phyloP scores from a whole-genome alignment of 1,140 invertebrate species.

The Daktulosphaira vitifoliae region DNA sequence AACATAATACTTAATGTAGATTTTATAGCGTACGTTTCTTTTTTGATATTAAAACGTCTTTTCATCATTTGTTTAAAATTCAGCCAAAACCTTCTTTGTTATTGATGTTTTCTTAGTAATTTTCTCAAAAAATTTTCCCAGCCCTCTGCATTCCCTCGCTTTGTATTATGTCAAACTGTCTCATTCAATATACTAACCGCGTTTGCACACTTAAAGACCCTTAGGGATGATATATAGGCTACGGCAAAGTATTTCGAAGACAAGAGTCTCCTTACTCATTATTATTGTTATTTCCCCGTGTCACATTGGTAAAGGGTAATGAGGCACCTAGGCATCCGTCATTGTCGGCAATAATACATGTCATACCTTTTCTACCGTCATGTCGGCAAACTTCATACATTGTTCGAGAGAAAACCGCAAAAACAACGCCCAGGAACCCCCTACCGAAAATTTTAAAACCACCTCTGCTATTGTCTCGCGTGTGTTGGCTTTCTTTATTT shows the following conservation, averaged over 20 bases:
- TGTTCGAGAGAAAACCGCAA: slow-evolving; percentile 19
- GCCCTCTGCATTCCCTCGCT: too few species aligned
- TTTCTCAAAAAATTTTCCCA: too few species aligned
- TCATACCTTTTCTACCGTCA: not conserved
- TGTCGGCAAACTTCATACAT: slow-evolving; percentile 23
- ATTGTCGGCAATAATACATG: slow-evolving; percentile 29
- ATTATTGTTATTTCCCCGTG: slow-evolving; percentile 10
- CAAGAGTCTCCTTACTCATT: slow-evolving; percentile 13
- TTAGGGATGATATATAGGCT: not conserved
- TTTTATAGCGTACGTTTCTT: too few species aligned
- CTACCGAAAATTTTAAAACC: slow-evolving; percentile 7
- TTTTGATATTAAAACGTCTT: too few species aligned
- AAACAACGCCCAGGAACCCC: not conserved
- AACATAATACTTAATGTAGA: too few species aligned
- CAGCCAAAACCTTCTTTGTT: too few species aligned
- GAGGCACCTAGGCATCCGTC: slow-evolving; percentile 25
- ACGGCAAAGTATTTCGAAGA: not conserved
- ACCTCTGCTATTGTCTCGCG: not conserved
- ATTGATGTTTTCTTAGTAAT: too few species aligned
- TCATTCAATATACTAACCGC: not conserved
- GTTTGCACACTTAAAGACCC: not conserved
- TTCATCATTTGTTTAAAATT: too few species aligned
- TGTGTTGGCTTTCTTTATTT: not conserved
- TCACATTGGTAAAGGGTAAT: slow-evolving; percentile 8
- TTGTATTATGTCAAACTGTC: not conserved